Evolutionary conservation across 2,888 invertebrate species (phyloP).

Genomic region (Itoplectis maculator): DNA sequence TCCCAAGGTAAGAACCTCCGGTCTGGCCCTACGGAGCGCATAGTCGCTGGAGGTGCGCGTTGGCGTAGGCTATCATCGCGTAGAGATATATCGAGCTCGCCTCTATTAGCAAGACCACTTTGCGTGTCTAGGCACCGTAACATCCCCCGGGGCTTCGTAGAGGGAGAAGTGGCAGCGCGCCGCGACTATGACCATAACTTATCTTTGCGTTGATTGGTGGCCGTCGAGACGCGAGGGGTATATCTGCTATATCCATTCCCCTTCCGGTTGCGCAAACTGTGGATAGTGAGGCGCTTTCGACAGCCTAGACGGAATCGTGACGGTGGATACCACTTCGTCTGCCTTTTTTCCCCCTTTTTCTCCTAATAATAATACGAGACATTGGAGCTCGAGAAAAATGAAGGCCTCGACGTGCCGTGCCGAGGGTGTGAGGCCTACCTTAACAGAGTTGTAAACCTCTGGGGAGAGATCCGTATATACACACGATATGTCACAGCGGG

Average conservation of each 20-base stretch:
- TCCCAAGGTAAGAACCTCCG: conserved; percentile 46
- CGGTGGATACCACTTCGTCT: conserved; percentile 9
- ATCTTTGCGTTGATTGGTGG: conserved; percentile 74
- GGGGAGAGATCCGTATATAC: not conserved
- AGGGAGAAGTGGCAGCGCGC: conserved; percentile 62
- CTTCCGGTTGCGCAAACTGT: conserved; percentile 46
- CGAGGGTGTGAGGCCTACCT: not conserved
- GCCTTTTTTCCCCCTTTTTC: not conserved
- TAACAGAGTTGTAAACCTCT: not conserved
- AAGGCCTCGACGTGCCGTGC: not conserved
- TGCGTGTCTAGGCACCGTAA: conserved; percentile 71
- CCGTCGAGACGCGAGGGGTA: conserved; percentile 47
- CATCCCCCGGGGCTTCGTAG: conserved; percentile 59
- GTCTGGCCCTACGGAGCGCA: conserved; percentile 21
- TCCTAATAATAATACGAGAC: conserved; percentile 20
- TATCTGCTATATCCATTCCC: conserved; percentile 43
- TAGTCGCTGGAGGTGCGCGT: conserved; percentile 29
- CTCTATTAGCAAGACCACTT: conserved; percentile 69
- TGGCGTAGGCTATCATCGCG: conserved; percentile 34
- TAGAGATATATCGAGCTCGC: conserved; percentile 47
- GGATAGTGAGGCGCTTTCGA: conserved; percentile 24
- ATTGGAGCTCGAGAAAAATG: conserved; percentile 1
- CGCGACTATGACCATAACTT: conserved; percentile 72
- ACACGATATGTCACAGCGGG: not conserved
- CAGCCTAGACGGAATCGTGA: not conserved